Conservation (phyloP, 2,797 vertebrate species). For the Cephalopachus bancanus region DNA sequence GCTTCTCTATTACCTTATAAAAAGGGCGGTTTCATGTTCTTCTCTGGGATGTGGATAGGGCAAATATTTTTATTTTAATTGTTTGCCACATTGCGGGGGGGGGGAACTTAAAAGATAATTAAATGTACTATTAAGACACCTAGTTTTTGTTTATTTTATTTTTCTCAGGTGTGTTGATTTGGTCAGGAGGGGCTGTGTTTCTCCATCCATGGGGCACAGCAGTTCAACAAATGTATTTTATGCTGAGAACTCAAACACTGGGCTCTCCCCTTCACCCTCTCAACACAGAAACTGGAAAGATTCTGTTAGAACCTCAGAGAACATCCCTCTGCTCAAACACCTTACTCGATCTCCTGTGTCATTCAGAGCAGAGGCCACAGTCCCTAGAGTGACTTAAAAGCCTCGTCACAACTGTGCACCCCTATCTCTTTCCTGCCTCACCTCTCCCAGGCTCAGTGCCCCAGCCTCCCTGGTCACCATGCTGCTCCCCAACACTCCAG, state of each 20-base stretch:
- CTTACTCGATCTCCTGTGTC: background rate
- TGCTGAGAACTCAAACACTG: background rate
- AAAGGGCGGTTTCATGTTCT: conserved; percentile 69
- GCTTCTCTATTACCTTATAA: conserved; percentile 44
- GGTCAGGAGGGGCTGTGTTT: background rate
- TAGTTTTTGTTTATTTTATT: background rate
- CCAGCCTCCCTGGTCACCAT: background rate
- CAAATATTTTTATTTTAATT: conserved; percentile 64
- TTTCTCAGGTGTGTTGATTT: background rate
- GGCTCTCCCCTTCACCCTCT: background rate
- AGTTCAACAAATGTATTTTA: background rate
- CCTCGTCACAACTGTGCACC: rapidly evolving
- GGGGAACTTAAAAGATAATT: background rate
- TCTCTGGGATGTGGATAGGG: conserved; percentile 56
- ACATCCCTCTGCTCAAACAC: background rate
- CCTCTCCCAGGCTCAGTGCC: background rate
- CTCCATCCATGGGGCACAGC: background rate
- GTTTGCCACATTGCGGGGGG: background rate
- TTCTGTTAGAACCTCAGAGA: background rate
- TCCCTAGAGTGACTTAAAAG: background rate
- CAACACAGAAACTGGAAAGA: background rate
- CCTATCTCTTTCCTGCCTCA: no score
- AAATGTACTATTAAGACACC: background rate
- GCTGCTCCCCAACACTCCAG: background rate
- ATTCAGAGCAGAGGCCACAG: background rate